Conservation (phyloP, 2,888 invertebrate genomes). For the Perizoma flavofasciatum region DNA sequence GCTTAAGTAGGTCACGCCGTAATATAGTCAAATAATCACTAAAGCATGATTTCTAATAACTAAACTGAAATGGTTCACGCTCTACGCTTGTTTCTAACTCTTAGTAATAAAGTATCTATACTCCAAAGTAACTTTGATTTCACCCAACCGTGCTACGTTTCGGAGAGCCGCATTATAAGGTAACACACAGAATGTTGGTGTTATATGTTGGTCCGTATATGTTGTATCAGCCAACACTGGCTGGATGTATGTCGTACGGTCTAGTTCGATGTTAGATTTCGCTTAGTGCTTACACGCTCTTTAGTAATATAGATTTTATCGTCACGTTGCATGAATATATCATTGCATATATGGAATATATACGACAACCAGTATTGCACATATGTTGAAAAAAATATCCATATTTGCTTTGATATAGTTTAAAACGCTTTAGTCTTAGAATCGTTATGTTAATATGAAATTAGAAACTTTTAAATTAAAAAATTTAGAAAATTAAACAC, state of each 20-base stretch:
- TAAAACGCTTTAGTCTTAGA: constrained; percentile 32
- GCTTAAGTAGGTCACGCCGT: constrained; percentile 75
- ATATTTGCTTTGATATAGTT: constrained; percentile 36
- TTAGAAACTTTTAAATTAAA: constrained; percentile 2
- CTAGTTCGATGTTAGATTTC: constrained; percentile 69
- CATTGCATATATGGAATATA: constrained; percentile 29
- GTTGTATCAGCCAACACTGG: constrained; percentile 55
- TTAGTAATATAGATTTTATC: constrained; percentile 44
- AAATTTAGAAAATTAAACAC: constrained; percentile 9
- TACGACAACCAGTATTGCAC: not conserved
- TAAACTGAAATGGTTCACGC: constrained; percentile 56
- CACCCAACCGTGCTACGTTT: constrained; percentile 72
- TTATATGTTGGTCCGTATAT: constrained; percentile 64
- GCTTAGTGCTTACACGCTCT: constrained; percentile 71
- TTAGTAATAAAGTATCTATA: constrained; percentile 83
- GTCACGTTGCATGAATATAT: constrained; percentile 35
- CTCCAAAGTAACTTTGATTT: constrained; percentile 82
- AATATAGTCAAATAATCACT: constrained; percentile 56
- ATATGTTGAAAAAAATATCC: constrained; percentile 7
- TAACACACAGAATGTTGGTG: constrained; percentile 66
- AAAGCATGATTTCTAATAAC: constrained; percentile 63
- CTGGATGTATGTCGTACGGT: constrained; percentile 69
- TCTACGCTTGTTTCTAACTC: constrained; percentile 74
- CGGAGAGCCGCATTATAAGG: constrained; percentile 77
- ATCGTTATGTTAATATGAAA: constrained; percentile 21